phyloP scores from a whole-genome alignment of 2,113 vertebrate genomes.

The Blennius ocellaris region DNA sequence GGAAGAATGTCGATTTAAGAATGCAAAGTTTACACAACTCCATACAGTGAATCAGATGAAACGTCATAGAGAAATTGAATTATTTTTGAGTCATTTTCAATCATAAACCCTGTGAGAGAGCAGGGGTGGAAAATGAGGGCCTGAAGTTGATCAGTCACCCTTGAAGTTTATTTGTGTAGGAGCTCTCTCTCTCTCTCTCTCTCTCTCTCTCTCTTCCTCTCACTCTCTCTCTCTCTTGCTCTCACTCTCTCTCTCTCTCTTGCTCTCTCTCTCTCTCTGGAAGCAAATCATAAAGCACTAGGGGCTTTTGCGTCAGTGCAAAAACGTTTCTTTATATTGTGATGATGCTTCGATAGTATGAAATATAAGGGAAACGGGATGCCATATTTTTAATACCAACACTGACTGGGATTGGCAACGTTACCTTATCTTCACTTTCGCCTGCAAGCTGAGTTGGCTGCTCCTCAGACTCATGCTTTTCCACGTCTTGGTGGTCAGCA shows the following conservation, averaged over 20 bases:
- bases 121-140: constrained; percentile 20
- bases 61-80: constrained; percentile 48
- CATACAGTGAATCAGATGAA: background rate
- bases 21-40: too few species aligned
- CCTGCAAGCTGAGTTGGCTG: constrained; percentile 30
- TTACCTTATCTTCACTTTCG: constrained; percentile 68
- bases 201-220: too few species aligned
- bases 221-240: too few species aligned
- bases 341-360: background rate
- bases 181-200: constrained; percentile 13
- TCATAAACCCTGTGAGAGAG: constrained; percentile 62
- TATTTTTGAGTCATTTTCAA: constrained; percentile 71
- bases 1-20: too few species aligned
- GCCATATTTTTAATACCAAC: background rate
- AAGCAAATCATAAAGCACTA: background rate
- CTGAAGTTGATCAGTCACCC: constrained; percentile 63
- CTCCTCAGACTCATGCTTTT: constrained; percentile 22
- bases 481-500: constrained; percentile 42
- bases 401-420: constrained; percentile 12
- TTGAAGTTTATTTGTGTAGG: constrained; percentile 70
- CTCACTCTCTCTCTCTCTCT: too few species aligned
- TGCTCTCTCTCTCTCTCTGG: background rate
- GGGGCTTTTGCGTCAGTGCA: background rate
- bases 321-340: background rate
- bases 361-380: background rate